Evolutionary conservation across 2,888 invertebrate genomes (phyloP), one percentile per base, ranked within the genome.

Genomic region (Agriopis marginaria): DNA sequence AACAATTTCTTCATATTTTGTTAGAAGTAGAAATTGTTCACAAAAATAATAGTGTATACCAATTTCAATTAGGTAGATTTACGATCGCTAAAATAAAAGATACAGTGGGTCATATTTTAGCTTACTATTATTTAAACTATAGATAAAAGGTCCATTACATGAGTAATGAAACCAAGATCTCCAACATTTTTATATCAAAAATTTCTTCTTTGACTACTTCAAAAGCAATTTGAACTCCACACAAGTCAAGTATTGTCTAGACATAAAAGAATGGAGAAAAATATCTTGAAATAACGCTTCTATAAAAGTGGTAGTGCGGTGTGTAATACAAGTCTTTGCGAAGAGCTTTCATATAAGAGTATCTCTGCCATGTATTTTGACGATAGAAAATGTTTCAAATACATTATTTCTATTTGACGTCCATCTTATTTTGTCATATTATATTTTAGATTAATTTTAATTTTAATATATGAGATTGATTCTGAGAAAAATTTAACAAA

Each of bases 251-350:
- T 59, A 60, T 70, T 70, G 77, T 77, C 77, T 77, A 79, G 81
- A 79, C 79, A 75, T 69, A 76, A 76, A 77, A 79, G 75, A 79
- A 79, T 76, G 71, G 75, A 76, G 75, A 74, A 73, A 77, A 77
- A 78, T 77, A 79, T 77, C 75, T 76, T 77, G 74, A 79, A 79
- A 78, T 77, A 80, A 79, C 76, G 75, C 75, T 75, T 72, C 72
- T 66, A 76, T 76, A 75, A 76, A 75, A 76, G 73, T 78, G 76
- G 75, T 70, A 56, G 72, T 50, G 58, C 49, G 67, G 68, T 50
- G 63, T 70, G 74, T 72, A 74, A 73, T 76, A 76, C 66, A 64
- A 67, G 64, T 64, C 56, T 71, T 63, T 64, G 42, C 55, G 61
- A 54, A 71, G 58, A 67, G 64, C 45, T 62, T 60, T 70, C 51